Base-by-base conservation (phyloP, 2,113 vertebrate genomes). In the Gavia stellata region DNA sequence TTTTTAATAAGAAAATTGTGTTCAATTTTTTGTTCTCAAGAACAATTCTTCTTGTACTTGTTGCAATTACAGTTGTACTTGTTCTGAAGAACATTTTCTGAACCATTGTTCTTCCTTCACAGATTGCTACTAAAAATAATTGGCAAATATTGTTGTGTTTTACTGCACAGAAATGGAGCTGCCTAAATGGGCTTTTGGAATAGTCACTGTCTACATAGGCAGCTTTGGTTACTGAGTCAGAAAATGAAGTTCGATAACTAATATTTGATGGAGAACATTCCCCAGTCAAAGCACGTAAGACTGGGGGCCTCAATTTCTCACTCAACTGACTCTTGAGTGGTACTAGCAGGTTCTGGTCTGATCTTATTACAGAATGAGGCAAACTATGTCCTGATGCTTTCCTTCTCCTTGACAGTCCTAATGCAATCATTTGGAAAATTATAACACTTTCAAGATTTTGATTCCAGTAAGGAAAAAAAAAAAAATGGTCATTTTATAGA, bases 241-340 rank as follows among this genome's bases (percentile, higher is more conserved):
- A 58, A 90, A 53, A 68, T 18, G 2, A 47, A 80, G 7, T 12
- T 56, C 23, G 16, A 8, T 28, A 56, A 38, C 0, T 9, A 23
- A 28, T 20, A 78, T 49, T 66, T 78, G 15, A 56, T 10, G 10
- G 13, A 70, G 14, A 66, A 34, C 4, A 12, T 50, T 80, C 7
- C 20, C 2, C 23, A 58, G 10, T 2, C 15, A 49, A 77, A 70
- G 1, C 5, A 10, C 28, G 25, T 28, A 38, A 50, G 26, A 47
- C 2, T 19, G 4, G 8, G 8, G 14, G 3, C 15, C 40, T 83
- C 73, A 53, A 0, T 3, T 49, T 85, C n/a, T 34, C 21, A 15
- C 3, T 82, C 56, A 63, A 0, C 2, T 11, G 6, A 16, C 12
- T 42, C 45, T 34, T 61, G 12, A 14, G 3, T 16, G 3, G 7